A percentile compares a stretch with the other conserved stretches of the same genome.
Evolutionary conservation across 2,888 invertebrate species (phyloP).

Genomic region (Sesia bembeciformis): DNA sequence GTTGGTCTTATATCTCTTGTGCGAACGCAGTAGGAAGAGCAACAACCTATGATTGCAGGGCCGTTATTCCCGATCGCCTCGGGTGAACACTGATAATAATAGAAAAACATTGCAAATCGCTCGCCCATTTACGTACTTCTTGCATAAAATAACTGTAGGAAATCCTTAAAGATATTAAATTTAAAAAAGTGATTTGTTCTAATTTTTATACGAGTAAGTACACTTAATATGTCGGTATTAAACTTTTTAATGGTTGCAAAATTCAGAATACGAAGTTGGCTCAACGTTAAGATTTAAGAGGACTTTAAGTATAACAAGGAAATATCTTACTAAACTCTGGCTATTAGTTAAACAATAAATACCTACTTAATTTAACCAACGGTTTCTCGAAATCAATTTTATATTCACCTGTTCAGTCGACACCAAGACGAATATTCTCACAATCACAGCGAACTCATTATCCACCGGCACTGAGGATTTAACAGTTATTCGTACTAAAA

Average conservation of each 20-base stretch:
- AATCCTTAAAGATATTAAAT: too few species aligned
- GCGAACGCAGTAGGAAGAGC: constrained; percentile 58
- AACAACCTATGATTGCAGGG: constrained; percentile 74
- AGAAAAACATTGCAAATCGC: constrained; percentile 27
- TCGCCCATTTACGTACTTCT: constrained; percentile 16
- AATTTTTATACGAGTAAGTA: too few species aligned
- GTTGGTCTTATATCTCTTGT: constrained; percentile 43
- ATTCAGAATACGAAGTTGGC: too few species aligned
- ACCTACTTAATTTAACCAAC: constrained; percentile 6
- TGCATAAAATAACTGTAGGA: too few species aligned
- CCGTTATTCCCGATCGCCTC: constrained; percentile 66
- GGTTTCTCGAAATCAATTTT: constrained; percentile 32
- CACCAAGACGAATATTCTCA: constrained; percentile 49
- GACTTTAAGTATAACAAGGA: too few species aligned
- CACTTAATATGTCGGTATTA: too few species aligned
- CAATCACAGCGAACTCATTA: constrained; percentile 67
- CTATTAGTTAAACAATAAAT: too few species aligned
- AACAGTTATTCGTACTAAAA: constrained; percentile 63
- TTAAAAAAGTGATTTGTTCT: too few species aligned
- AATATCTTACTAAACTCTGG: too few species aligned
- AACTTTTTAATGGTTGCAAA: too few species aligned
- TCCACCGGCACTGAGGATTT: constrained; percentile 55
- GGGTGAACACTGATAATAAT: constrained; percentile 48
- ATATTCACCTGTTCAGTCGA: constrained; percentile 65
- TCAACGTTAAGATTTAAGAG: too few species aligned